Base-by-base conservation (phyloP, 2,113 vertebrate genomes). In the Peromyscus polionotus region DNA sequence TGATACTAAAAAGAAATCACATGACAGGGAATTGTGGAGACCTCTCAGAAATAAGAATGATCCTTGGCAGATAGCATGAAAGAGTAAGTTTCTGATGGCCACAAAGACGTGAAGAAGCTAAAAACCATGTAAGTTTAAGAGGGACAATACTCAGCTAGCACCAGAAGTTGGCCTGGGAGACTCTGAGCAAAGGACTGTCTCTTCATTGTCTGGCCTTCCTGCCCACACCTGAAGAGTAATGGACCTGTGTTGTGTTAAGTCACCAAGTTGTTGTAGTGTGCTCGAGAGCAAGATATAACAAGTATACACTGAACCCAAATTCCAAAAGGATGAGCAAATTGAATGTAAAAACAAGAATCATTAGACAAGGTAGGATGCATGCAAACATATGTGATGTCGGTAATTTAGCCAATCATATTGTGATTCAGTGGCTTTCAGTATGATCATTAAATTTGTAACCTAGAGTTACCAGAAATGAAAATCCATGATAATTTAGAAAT, bases 351-450 rank as follows among this genome's bases (percentile, higher is more conserved):
- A 75, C 26, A 24, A 10, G 65, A 86, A 67, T 48, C 63, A 54
- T 61, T 72, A 96, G 68, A 12, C 36, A 91, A 51, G 36, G 36
- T 7, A 39, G 28, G 42, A 88, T n/a, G n/a, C 14, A 83, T 42
- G 33, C 72, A 16, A 77, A 77, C 51, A 83, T 65, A 57, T 72
- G n/a, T 76, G 39, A 54, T 48, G 19, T 13, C 24, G 81, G 7
- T 68, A 90, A 86, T 67, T 87, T 87, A 87, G 9, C n/a, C n/a
- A 85, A 76, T 45, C 20, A 80, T 61, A 93, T 87, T 87, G 93
- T 88, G 54, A 31, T 61, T 79, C 48, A 72, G 10, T 68, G 73
- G 11, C 75, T 89, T 76, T 86, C n/a, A 19, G 75, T 8, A 26
- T 4, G 24, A 39, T 5, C 80, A 31, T 59, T 89, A 19, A 57